A percentile compares a stretch with the other conserved stretches of the same genome.
These are phyloP conservation scores for Pimephales promelas DNA, from an alignment of 2,113 vertebrate genomes.

Conservation along the genomic window DNA sequence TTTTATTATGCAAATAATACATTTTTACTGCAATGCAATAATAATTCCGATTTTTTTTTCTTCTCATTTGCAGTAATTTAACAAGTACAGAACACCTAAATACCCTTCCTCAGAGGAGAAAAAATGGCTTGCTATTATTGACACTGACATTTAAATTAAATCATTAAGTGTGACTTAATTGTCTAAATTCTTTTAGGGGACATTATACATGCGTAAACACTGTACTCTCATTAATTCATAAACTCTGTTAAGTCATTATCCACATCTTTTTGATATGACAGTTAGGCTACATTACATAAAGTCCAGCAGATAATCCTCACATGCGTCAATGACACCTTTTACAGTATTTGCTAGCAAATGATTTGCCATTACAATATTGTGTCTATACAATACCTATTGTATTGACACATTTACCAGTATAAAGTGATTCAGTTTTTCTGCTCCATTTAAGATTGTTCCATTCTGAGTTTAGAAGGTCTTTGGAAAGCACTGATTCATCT, in stretches of 20 bases:
- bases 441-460: slow-evolving; percentile 5
- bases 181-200: neutral
- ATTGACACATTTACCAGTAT: slow-evolving; percentile 13
- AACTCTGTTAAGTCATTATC: neutral
- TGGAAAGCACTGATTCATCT: slow-evolving; percentile 44
- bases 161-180: too few relatives aligned
- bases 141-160: neutral
- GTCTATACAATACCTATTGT: neutral
- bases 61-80: neutral
- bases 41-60: neutral
- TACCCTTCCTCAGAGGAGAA: neutral
- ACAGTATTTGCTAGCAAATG: slow-evolving; percentile 16
- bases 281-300: neutral
- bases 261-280: neutral
- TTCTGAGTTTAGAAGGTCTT: slow-evolving; percentile 12
- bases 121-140: neutral
- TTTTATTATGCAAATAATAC: too few relatives aligned
- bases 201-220: neutral
- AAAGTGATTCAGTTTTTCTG: neutral
- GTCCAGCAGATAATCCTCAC: neutral
- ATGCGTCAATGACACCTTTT: neutral
- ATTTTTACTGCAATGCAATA: too few relatives aligned
- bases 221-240: neutral
- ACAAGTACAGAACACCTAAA: neutral
- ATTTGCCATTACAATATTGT: neutral